phyloP scores from a whole-genome alignment of 2,797 vertebrate species.

The Botia almorhae region DNA sequence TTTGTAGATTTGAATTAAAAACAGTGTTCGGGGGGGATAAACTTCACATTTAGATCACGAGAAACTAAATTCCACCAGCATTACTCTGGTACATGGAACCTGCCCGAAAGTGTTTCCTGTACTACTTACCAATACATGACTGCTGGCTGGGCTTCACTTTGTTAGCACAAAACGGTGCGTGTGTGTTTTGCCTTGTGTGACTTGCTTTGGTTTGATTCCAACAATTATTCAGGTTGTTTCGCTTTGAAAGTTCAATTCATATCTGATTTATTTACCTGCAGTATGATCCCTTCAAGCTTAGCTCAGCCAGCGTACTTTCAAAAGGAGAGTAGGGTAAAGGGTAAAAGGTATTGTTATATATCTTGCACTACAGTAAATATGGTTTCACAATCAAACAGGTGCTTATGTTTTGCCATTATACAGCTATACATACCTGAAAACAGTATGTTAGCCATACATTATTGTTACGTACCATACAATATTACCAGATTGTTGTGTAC shows the following conservation, averaged over 20 bases:
- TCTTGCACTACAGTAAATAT: slow-evolving; percentile 31
- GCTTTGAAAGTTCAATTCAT: slow-evolving; percentile 48
- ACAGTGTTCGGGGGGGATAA: neutral
- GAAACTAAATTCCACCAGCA: slow-evolving; percentile 60
- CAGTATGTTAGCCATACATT: slow-evolving; percentile 4
- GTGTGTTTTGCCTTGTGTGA: slow-evolving; percentile 25
- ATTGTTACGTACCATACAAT: too few relatives aligned
- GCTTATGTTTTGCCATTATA: slow-evolving; percentile 61
- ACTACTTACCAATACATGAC: slow-evolving; percentile 51
- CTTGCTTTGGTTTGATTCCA: slow-evolving; percentile 45
- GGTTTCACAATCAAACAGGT: slow-evolving; percentile 68
- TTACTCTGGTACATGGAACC: slow-evolving; percentile 49
- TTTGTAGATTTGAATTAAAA: slow-evolving; percentile 22
- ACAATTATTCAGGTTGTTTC: slow-evolving; percentile 29
- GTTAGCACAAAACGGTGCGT: slow-evolving; percentile 33
- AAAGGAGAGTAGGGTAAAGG: neutral
- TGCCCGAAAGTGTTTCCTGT: slow-evolving; percentile 34
- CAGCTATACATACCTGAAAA: slow-evolving; percentile 6
- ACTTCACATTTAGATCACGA: slow-evolving; percentile 24
- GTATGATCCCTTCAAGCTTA: slow-evolving; percentile 57
- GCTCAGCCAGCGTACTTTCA: slow-evolving; percentile 25
- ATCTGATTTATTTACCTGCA: slow-evolving; percentile 62
- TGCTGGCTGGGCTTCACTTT: slow-evolving; percentile 23
- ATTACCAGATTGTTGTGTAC: slow-evolving; percentile 8
- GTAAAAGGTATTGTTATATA: neutral